Evolutionary conservation across 2,888 invertebrate species (phyloP).

Genomic region (Eupithecia subfuscata): DNA sequence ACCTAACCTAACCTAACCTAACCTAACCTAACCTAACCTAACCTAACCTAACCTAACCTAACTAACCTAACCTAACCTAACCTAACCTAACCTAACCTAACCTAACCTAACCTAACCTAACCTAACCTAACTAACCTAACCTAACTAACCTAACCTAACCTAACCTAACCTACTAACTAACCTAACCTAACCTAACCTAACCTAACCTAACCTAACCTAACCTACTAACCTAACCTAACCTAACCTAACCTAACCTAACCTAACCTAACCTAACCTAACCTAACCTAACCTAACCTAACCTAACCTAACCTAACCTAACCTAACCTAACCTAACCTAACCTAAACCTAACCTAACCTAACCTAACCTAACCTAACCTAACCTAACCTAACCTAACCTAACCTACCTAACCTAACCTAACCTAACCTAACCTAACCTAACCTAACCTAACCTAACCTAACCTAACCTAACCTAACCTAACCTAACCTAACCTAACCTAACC

Average conservation of each 20-base stretch:
- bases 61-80: slow-evolving; percentile 24
- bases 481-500: slow-evolving; percentile 3
- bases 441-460: slow-evolving; percentile 23
- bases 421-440: slow-evolving; percentile 26
- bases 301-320: slow-evolving; percentile 25
- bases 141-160: slow-evolving; percentile 19
- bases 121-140: slow-evolving; percentile 13
- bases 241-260: slow-evolving; percentile 27
- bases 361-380: slow-evolving; percentile 25
- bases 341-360: slow-evolving; percentile 21
- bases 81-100: slow-evolving; percentile 23
- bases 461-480: slow-evolving; percentile 45
- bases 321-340: slow-evolving; percentile 25
- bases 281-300: slow-evolving; percentile 24
- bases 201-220: slow-evolving; percentile 18
- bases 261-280: slow-evolving; percentile 25
- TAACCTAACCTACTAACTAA: background rate
- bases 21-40: slow-evolving; percentile 44
- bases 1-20: slow-evolving; percentile 45
- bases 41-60: slow-evolving; percentile 34
- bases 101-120: slow-evolving; percentile 26
- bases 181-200: slow-evolving; percentile 27
- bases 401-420: slow-evolving; percentile 19
- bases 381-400: slow-evolving; percentile 3
- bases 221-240: slow-evolving; percentile 14